Conservation (phyloP, 2,888 invertebrate genomes). For the Tachystola acroxantha region DNA sequence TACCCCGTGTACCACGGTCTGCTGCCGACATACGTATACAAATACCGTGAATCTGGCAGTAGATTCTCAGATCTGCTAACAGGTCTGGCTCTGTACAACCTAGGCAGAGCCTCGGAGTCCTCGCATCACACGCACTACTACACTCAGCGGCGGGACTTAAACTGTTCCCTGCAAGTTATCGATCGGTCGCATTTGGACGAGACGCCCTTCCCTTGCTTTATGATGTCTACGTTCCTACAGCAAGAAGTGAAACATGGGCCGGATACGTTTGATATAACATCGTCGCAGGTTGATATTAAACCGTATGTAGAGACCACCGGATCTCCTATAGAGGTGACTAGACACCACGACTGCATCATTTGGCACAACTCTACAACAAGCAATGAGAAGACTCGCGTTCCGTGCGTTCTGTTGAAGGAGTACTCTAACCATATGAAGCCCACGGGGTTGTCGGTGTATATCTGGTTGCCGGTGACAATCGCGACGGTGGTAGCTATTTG, state of each 20-base stretch:
- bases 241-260: slow-evolving; percentile 27
- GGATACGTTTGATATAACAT: slow-evolving; percentile 47
- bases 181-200: slow-evolving; percentile 51
- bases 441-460: slow-evolving; percentile 52
- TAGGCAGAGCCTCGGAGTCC: slow-evolving; percentile 45
- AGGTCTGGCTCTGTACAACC: slow-evolving; percentile 62
- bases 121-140: slow-evolving; percentile 41
- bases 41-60: slow-evolving; percentile 50
- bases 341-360: slow-evolving; percentile 52
- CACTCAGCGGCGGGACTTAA: slow-evolving; percentile 38
- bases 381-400: slow-evolving; percentile 42
- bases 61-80: slow-evolving; percentile 53
- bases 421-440: slow-evolving; percentile 59
- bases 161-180: slow-evolving; percentile 57
- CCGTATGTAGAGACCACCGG: slow-evolving; percentile 39
- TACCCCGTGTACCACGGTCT: slow-evolving; percentile 62
- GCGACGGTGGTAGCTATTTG: slow-evolving; percentile 41
- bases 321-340: slow-evolving; percentile 37
- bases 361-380: slow-evolving; percentile 56
- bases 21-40: slow-evolving; percentile 60
- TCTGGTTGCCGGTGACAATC: slow-evolving; percentile 56
- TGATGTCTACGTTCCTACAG: slow-evolving; percentile 62
- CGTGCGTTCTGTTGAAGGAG: slow-evolving; percentile 53
- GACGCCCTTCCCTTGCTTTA: slow-evolving; percentile 54
- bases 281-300: slow-evolving; percentile 44